Evolutionary conservation across 2,113 vertebrate species (phyloP), one percentile per base, ranked within the genome.

Genomic region (Scophthalmus maximus): DNA sequence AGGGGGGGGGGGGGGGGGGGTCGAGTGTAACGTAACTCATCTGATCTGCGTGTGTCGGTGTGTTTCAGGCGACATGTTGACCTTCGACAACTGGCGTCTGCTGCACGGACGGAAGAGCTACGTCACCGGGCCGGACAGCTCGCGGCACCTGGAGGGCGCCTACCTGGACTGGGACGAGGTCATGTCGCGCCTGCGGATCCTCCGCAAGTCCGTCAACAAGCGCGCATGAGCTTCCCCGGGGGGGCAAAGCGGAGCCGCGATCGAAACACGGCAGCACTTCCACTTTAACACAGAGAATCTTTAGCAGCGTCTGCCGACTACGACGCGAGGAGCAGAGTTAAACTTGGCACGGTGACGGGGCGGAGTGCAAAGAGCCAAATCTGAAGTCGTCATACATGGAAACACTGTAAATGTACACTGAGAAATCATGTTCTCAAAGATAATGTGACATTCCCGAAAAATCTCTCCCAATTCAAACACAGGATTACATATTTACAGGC

Each of bases 121-220:
- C 52, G 4, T 85, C 0, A 88, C 94, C 0, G 17, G 29, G 0
- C 52, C 58, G 0, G 81, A 74, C 42, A 64, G 68, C 9, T 8
- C 86, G 0, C 93, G 95, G 4, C 96, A 95, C 74, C 93, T 99
- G 7, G 96, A 99, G 82, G 98, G 96, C 0, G 95, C 94, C n/a
- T 99, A 98, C 23, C 93, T 95, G 22, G 96, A 98, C 85, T 99
- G 98, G 98, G 97, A 98, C 2, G 95, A 96, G 30, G 95, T 96
- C 34, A 95, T 98, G 96, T 98, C 96, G 1, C 94, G 95, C 68
- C 94, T 99, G 30, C 90, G 93, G 50, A 84, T 95, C 30, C 93
- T 99, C 55, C 93, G 86, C 59, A 90, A 63, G 56, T 87, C 36
- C 0, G 47, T 97, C 8, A 67, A 90, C 2, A 59, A 77, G 0